These are phyloP conservation scores for Thalpophila matura DNA, from an alignment of 2,888 invertebrate species.

Conservation along the genomic window DNA sequence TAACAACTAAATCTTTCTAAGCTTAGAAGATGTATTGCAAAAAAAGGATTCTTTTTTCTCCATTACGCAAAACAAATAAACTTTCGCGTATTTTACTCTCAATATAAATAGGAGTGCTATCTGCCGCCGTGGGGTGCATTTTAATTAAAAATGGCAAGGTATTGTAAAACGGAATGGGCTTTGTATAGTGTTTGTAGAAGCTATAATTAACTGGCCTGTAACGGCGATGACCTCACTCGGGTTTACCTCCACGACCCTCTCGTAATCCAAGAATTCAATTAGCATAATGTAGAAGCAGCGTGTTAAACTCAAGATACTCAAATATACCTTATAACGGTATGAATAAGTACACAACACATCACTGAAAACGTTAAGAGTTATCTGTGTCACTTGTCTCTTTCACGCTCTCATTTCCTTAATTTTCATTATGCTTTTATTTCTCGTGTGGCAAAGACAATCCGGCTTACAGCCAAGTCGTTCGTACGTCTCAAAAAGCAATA, in stretches of 20 bases:
- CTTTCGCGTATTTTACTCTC: slow-evolving; percentile 31
- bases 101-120: slow-evolving; percentile 42
- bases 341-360: slow-evolving; percentile 19
- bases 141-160: slow-evolving; percentile 76
- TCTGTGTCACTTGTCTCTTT: slow-evolving; percentile 7
- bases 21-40: neutral
- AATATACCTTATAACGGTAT: slow-evolving; percentile 24
- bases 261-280: slow-evolving; percentile 80
- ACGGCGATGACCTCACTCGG: slow-evolving; percentile 71
- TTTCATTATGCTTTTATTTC: slow-evolving; percentile 51
- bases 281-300: slow-evolving; percentile 75
- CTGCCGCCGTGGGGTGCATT: slow-evolving; percentile 64
- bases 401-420: slow-evolving; percentile 40
- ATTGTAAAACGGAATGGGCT: slow-evolving; percentile 74
- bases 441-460: slow-evolving; percentile 47
- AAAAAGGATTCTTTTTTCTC: slow-evolving; percentile 3
- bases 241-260: slow-evolving; percentile 72
- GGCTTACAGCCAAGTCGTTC: slow-evolving; percentile 41
- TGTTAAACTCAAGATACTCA: slow-evolving; percentile 60
- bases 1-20: neutral
- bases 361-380: slow-evolving; percentile 20
- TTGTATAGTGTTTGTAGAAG: slow-evolving; percentile 72
- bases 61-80: slow-evolving; percentile 35
- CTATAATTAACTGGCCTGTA: slow-evolving; percentile 75
- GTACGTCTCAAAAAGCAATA: slow-evolving; percentile 58